A percentile compares a stretch with the other conserved stretches of the same genome.
Conservation (phyloP, 2,113 vertebrate species). For the Mustela lutreola region DNA sequence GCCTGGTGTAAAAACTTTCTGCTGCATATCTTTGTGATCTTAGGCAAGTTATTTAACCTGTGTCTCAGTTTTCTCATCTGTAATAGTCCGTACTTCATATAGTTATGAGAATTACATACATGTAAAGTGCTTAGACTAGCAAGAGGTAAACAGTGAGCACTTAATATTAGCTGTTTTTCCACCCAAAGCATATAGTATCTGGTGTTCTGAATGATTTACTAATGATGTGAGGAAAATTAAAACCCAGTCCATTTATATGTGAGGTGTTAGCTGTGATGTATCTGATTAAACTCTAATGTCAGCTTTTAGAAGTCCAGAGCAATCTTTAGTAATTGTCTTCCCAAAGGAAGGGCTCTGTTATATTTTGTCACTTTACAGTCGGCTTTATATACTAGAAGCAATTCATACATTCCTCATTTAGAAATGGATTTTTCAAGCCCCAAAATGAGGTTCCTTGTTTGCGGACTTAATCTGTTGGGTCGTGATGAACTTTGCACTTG, state of each 20-base stretch:
- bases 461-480: neutral
- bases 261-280: neutral
- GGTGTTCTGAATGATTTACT: neutral
- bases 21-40: neutral
- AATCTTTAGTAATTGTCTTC: neutral
- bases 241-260: neutral
- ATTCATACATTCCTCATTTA: slow-evolving; percentile 36
- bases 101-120: neutral
- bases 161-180: neutral
- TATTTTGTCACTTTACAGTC: slow-evolving; percentile 26
- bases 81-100: neutral
- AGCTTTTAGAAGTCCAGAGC: neutral
- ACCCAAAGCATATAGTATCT: neutral
- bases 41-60: neutral
- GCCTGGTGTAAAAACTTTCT: neutral
- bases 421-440: slow-evolving; percentile 29
- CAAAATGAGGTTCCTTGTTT: neutral
- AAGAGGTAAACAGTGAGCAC: neutral
- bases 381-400: slow-evolving; percentile 38
- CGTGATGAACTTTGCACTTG: slow-evolving; percentile 51
- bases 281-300: slow-evolving; percentile 35
- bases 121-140: neutral
- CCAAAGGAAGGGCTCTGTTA: neutral
- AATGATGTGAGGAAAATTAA: neutral
- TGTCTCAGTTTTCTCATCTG: slow-evolving; percentile 31